These are phyloP conservation scores for Notocelia uddmanniana DNA, from an alignment of 2,888 invertebrate genomes.

Conservation along the genomic window DNA sequence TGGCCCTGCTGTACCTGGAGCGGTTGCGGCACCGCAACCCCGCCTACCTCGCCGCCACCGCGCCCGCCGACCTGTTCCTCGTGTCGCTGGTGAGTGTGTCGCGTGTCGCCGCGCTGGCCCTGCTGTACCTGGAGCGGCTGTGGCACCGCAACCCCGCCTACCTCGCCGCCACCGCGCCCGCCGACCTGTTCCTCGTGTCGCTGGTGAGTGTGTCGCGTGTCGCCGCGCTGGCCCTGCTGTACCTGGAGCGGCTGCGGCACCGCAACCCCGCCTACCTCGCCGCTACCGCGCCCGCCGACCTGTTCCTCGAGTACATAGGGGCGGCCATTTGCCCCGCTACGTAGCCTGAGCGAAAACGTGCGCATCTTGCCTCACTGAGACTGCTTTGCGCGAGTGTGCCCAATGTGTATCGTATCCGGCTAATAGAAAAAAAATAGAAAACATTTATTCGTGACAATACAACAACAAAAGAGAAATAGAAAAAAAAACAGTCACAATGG, in stretches of 20 bases:
- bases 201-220: slow-evolving; percentile 66
- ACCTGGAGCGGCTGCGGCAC: slow-evolving; percentile 94
- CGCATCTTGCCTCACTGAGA: too few relatives aligned
- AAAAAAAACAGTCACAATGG: too few relatives aligned
- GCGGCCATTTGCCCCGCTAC: too few relatives aligned
- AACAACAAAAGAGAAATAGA: too few relatives aligned
- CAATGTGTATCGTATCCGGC: too few relatives aligned
- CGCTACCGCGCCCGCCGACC: slow-evolving; percentile 94
- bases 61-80: background rate
- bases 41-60: background rate
- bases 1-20: background rate
- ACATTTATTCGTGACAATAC: too few relatives aligned
- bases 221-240: slow-evolving; percentile 78
- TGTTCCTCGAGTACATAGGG: background rate
- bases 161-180: slow-evolving; percentile 91
- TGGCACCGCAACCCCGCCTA: background rate
- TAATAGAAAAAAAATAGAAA: too few relatives aligned
- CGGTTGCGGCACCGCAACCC: slow-evolving; percentile 48
- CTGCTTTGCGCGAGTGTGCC: too few relatives aligned
- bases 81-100: background rate
- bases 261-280: slow-evolving; percentile 94
- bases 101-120: background rate
- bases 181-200: slow-evolving; percentile 90
- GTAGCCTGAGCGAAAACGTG: too few relatives aligned
- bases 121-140: slow-evolving; percentile 3